Percentiles rank a stretch among this genome's conserved stretches.
Conservation (phyloP, 2,888 invertebrate species). For the Patella ulyssiponensis region DNA sequence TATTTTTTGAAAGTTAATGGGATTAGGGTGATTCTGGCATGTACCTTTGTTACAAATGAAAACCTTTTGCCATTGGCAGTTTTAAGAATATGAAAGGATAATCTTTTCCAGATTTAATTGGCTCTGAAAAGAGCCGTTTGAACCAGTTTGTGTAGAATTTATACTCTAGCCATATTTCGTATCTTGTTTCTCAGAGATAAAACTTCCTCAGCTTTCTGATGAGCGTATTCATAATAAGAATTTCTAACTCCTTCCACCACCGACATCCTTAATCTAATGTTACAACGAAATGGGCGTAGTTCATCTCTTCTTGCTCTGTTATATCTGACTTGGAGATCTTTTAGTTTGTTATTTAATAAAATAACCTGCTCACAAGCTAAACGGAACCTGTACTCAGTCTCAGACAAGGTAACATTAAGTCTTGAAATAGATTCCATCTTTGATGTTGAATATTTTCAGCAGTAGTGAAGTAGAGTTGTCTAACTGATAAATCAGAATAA, state of each 20-base stretch:
- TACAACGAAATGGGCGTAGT: constrained; percentile 19
- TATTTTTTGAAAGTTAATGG: too few species aligned
- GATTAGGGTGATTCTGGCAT: too few species aligned
- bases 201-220: constrained; percentile 19
- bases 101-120: too few species aligned
- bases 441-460: too few species aligned
- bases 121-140: too few species aligned
- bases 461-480: too few species aligned
- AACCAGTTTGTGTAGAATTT: too few species aligned
- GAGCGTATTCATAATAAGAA: constrained; percentile 21
- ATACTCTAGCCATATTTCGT: too few species aligned
- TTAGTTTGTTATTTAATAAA: constrained; percentile 17
- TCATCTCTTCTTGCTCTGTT: constrained; percentile 16
- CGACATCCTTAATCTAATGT: constrained; percentile 15
- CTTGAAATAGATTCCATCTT: neutral
- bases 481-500: too few species aligned
- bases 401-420: neutral
- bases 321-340: constrained; percentile 19
- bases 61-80: too few species aligned
- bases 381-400: constrained; percentile 17
- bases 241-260: constrained; percentile 19
- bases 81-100: too few species aligned
- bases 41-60: too few species aligned
- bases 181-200: neutral
- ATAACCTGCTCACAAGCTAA: constrained; percentile 20